Conservation (phyloP, 2,888 invertebrate genomes). For the Beris morrisii region DNA sequence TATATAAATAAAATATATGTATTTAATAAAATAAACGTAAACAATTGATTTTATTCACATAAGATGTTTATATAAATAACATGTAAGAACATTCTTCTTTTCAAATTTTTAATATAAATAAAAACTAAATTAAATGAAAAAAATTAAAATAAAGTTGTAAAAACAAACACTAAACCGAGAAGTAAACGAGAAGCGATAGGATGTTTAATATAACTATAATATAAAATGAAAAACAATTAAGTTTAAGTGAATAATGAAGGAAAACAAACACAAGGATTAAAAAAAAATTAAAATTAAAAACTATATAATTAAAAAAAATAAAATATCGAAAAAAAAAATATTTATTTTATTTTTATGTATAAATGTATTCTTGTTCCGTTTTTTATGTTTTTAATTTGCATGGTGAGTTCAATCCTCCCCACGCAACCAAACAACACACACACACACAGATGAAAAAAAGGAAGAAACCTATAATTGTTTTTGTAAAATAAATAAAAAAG, state of each 20-base stretch:
- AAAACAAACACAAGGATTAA: slow-evolving; percentile 31
- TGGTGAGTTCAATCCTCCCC: slow-evolving; percentile 11
- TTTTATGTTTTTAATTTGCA: slow-evolving; percentile 38
- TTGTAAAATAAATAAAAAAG: slow-evolving; percentile 21
- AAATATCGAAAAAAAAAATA: slow-evolving; percentile 39
- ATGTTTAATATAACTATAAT: slow-evolving; percentile 28
- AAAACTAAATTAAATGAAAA: slow-evolving; percentile 20
- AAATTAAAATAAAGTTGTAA: slow-evolving; percentile 15
- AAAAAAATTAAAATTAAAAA: slow-evolving; percentile 28
- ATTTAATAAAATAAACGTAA: too few relatives aligned
- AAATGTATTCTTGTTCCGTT: slow-evolving; percentile 43
- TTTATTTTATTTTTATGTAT: slow-evolving; percentile 45
- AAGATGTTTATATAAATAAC: slow-evolving; percentile 25
- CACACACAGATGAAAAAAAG: slow-evolving; percentile 1
- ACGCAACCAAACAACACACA: too few relatives aligned
- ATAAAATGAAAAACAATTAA: slow-evolving; percentile 34
- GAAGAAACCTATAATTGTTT: slow-evolving; percentile 2
- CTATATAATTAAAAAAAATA: slow-evolving; percentile 36
- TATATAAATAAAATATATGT: slow-evolving; percentile 1
- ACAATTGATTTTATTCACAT: slow-evolving; percentile 10
- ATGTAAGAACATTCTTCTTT: slow-evolving; percentile 20
- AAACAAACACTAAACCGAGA: slow-evolving; percentile 5
- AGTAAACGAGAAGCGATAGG: slow-evolving; percentile 5
- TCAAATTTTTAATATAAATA: slow-evolving; percentile 23
- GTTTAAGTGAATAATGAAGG: slow-evolving; percentile 30